Percentiles rank a stretch among this genome's conserved stretches.
These are phyloP conservation scores for Plebejus anna DNA, from an alignment of 2,888 invertebrate species.

Conservation along the genomic window DNA sequence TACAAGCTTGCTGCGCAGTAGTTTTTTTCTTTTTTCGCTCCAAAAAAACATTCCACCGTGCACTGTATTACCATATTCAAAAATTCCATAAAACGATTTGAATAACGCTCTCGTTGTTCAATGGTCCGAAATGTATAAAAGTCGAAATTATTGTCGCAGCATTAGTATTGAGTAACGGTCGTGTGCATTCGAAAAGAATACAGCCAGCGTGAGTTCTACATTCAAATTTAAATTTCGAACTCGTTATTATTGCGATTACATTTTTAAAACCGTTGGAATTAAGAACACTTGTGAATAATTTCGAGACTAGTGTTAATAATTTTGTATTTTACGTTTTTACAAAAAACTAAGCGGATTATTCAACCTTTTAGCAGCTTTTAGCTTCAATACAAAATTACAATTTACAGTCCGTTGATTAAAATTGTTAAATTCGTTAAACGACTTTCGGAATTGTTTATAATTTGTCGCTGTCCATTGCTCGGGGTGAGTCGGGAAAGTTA, in stretches of 20 bases:
- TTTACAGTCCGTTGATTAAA: slow-evolving; percentile 14
- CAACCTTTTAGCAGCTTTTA: neutral
- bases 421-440: slow-evolving; percentile 9
- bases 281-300: too few species aligned
- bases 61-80: slow-evolving; percentile 25
- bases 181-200: neutral
- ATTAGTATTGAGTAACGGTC: slow-evolving; percentile 24
- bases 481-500: slow-evolving; percentile 19
- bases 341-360: neutral
- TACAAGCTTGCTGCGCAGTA: neutral
- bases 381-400: neutral
- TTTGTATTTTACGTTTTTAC: neutral
- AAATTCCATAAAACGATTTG: slow-evolving; percentile 24
- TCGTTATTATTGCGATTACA: neutral
- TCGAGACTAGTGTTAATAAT: too few species aligned
- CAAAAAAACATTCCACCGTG: slow-evolving; percentile 15
- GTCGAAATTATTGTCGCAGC: slow-evolving; percentile 25
- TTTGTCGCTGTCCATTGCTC: slow-evolving; percentile 27
- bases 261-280: neutral
- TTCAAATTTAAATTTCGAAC: slow-evolving; percentile 10
- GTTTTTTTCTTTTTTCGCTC: neutral
- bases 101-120: slow-evolving; percentile 24
- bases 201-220: neutral
- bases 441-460: slow-evolving; percentile 20
- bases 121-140: slow-evolving; percentile 16